phyloP scores from a whole-genome alignment of 2,797 vertebrate genomes.

The Macrochelys suwanniensis region DNA sequence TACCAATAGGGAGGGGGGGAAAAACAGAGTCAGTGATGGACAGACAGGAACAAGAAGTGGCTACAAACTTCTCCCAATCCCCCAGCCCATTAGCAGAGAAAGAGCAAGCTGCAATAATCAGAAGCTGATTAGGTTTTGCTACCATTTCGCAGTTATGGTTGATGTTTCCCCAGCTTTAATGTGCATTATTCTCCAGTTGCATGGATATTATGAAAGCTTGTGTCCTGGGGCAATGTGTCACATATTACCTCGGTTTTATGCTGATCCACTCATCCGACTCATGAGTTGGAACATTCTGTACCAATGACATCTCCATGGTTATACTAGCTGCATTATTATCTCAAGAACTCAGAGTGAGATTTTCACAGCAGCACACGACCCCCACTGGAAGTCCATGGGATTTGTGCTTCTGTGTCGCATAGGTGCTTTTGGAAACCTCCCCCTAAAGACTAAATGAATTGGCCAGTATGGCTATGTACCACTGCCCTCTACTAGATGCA shows the following conservation, averaged over 20 bases:
- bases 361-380: neutral
- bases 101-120: neutral
- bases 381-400: neutral
- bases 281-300: rapidly evolving
- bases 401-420: neutral
- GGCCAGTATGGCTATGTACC: neutral
- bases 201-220: rapidly evolving
- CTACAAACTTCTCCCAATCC: neutral
- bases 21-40: neutral
- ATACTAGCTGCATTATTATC: rapidly evolving
- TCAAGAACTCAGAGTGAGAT: neutral
- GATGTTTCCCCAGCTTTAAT: rapidly evolving
- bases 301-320: rapidly evolving
- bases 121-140: neutral
- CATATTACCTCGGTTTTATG: neutral
- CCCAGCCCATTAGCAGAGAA: neutral
- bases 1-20: constrained; percentile 71
- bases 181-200: rapidly evolving
- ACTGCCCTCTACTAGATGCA: neutral
- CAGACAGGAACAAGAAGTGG: neutral
- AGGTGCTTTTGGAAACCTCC: neutral
- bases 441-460: too few relatives aligned
- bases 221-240: neutral
- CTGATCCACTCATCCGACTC: neutral
- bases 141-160: rapidly evolving